phyloP scores from a whole-genome alignment of 2,888 invertebrate species.

The Andrena flavipes region DNA sequence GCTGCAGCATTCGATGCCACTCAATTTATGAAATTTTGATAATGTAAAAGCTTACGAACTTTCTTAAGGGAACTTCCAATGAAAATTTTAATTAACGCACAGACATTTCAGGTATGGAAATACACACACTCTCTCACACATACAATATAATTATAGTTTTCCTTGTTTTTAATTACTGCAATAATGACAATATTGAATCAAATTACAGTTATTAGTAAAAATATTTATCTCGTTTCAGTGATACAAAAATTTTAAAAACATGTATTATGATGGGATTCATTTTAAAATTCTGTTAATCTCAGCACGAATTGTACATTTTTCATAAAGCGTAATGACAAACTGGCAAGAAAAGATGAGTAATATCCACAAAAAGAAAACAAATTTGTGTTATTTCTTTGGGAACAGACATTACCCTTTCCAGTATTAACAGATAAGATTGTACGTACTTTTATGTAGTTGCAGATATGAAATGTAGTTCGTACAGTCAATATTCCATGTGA shows the following conservation, averaged over 20 bases:
- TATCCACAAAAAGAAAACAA: background rate
- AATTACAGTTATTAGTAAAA: conserved; percentile 14
- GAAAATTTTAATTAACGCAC: background rate
- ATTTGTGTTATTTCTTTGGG: conserved; percentile 18
- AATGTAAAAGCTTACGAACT: background rate
- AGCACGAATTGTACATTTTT: conserved; percentile 12
- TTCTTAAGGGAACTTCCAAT: background rate
- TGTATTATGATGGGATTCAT: conserved; percentile 8
- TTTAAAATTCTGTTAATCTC: conserved; percentile 10
- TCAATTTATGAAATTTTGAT: background rate
- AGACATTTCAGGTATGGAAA: conserved; percentile 18
- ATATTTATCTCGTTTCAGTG: conserved; percentile 13
- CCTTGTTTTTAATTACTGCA: conserved; percentile 10
- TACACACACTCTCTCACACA: background rate
- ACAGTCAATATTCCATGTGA: background rate
- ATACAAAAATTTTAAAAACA: conserved; percentile 38
- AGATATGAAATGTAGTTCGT: conserved; percentile 13
- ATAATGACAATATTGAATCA: conserved; percentile 23
- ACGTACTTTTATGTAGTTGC: background rate
- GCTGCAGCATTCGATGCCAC: background rate
- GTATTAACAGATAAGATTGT: conserved; percentile 22
- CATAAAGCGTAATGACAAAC: conserved; percentile 15
- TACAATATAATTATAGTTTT: conserved; percentile 22
- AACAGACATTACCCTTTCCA: conserved; percentile 1
- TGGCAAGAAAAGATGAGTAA: conserved; percentile 4